Evolutionary conservation across 2,113 vertebrate genomes (phyloP), one percentile per base, ranked within the genome.

Genomic region (Platichthys stellatus): DNA sequence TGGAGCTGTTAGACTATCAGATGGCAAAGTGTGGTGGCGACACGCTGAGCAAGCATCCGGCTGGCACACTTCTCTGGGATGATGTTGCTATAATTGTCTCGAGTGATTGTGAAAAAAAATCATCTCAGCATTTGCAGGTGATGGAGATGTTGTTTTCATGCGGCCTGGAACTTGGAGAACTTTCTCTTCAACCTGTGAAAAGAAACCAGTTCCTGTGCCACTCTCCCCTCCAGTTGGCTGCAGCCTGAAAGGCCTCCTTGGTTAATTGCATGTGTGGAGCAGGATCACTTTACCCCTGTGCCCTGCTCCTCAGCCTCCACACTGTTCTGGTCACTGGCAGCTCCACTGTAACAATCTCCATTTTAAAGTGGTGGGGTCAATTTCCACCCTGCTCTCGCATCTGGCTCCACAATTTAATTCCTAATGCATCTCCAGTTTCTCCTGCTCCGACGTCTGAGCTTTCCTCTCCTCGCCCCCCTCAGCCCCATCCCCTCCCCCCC

Each of bases 321-420:
- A 64, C 83, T 81, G 65, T 76, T 81, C 85, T 63, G 53, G 74
- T 76, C 82, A 59, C 85, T 76, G 88, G 78, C 82, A 84, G 64
- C 86, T 56, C 83, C 86, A 87, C 83, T 79, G 86, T 83, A 88
- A 84, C 85, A 80, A 90, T 90, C 84, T 92, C 86, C 89, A 88
- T 89, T 87, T 84, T 90, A 89, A 88, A 89, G 84, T 63, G 51
- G 74, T 63, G 28, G 89, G 88, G 85, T 93, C 86, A 71, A 76
- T 91, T 94, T 93, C 86, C 85, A 90, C 54, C 76, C 78, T 24
- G 77, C 71, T 58, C 82, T 71, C 49, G 79, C 85, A 85, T 79
- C 87, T 77, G 71, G 72, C 84, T 85, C 80, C 51, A 24, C 82
- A 83, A 69, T 84, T 90, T 85, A 85, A 93, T 92, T 88, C 91